Percentiles rank a stretch among this genome's conserved stretches.
Conservation (phyloP, 2,888 invertebrate genomes). For the Melolontha melolontha region DNA sequence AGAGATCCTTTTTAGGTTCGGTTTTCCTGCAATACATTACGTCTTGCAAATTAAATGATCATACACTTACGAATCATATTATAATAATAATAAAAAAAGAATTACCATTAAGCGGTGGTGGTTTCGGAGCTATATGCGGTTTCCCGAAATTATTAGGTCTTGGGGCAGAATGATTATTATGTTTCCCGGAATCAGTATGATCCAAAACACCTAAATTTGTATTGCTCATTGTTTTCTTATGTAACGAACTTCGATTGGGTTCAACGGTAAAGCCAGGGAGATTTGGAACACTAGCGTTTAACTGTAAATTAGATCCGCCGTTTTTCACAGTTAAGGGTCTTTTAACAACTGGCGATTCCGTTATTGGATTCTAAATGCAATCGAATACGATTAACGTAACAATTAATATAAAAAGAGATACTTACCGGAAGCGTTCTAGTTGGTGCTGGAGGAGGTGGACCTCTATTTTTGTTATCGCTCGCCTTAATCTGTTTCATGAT, state of each 20-base stretch:
- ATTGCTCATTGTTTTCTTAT: constrained; percentile 63
- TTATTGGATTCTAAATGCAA: constrained; percentile 34
- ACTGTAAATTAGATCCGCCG: constrained; percentile 48
- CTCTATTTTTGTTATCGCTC: constrained; percentile 70
- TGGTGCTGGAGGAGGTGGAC: constrained; percentile 84
- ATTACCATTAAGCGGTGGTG: constrained; percentile 71
- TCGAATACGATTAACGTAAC: constrained; percentile 6
- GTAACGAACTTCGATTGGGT: constrained; percentile 59
- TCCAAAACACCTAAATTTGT: constrained; percentile 59
- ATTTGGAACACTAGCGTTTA: constrained; percentile 44
- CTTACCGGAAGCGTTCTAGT: constrained; percentile 65
- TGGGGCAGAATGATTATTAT: constrained; percentile 45
- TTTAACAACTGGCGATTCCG: constrained; percentile 18
- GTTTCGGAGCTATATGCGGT: constrained; percentile 87
- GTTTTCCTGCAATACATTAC: constrained; percentile 63
- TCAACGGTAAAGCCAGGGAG: constrained; percentile 43
- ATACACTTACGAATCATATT: no score
- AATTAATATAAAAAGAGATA: neutral
- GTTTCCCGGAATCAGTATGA: constrained; percentile 45
- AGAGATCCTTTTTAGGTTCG: constrained; percentile 55
- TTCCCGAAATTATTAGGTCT: constrained; percentile 76
- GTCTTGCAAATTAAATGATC: no score
- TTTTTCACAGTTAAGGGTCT: constrained; percentile 42
- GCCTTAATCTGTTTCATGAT: constrained; percentile 62
- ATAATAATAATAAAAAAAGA: constrained; percentile 19